Conservation (phyloP, 1,140 invertebrate species). For the Bombus terrestris region DNA sequence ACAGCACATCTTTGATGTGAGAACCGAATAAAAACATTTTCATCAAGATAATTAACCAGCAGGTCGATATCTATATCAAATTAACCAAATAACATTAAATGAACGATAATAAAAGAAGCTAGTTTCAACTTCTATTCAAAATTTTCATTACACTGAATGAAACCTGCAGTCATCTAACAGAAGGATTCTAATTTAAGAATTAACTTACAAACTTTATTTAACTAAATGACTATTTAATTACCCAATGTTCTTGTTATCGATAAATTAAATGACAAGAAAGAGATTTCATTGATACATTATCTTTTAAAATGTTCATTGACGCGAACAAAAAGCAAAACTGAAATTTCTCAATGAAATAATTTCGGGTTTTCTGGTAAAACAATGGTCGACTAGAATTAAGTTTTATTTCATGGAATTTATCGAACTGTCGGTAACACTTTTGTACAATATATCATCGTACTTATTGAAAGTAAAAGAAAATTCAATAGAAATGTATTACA, state of each 20-base stretch:
- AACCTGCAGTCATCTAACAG: background rate
- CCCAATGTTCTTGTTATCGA: too few relatives aligned
- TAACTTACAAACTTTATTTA: too few relatives aligned
- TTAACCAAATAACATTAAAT: background rate
- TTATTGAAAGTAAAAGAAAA: slow-evolving; percentile 25
- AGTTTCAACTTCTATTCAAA: background rate
- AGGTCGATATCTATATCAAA: background rate
- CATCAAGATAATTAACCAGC: background rate
- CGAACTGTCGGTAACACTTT: slow-evolving; percentile 31
- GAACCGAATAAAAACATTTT: background rate
- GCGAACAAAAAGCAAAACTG: too few relatives aligned
- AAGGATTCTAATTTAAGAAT: background rate
- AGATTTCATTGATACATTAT: background rate
- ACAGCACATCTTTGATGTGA: background rate
- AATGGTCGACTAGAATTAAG: slow-evolving; percentile 13
- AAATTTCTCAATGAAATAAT: background rate
- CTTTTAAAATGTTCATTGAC: background rate
- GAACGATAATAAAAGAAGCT: background rate
- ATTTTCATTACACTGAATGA: background rate
- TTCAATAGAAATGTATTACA: slow-evolving; percentile 8
- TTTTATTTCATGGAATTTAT: slow-evolving; percentile 39
- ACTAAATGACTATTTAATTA: too few relatives aligned
- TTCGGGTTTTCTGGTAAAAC: background rate
- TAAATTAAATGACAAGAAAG: background rate
- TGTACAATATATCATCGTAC: slow-evolving; percentile 24